Base-by-base conservation (phyloP, 2,888 invertebrate species). In the Caenorhabditis virilis region DNA sequence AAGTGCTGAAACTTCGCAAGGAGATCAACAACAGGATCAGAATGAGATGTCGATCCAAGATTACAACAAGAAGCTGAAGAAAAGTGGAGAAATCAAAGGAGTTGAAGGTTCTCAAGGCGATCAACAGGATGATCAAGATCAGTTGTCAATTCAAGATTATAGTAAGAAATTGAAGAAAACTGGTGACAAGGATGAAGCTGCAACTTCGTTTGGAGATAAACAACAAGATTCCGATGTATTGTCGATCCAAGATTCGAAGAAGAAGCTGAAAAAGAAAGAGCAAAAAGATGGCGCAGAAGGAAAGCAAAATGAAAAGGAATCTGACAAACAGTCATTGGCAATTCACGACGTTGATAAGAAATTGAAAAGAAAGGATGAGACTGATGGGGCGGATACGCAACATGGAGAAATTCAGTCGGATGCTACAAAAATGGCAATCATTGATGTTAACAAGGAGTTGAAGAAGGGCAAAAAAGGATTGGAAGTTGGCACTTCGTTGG, bases 261-360 rank as follows among this genome's bases (percentile, higher is more conserved):
- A 47, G 18, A 52, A 48, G 30, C 30, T 59, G 43, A 51, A 47
- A n/a, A 58, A 59, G 26, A 41, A 36, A 26, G 55, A 22, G 13
- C 36, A 23, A 15, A n/a, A 30, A 2, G 48, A 42, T 13, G 43
- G 35, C 6, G 42, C 33, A 7, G 54, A 63, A 22, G 6, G 27
- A 30, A 18, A n/a, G 51, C 1, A 18, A n/a, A 16, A 46, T 50
- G 13, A 48, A 48, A 16, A 11, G 25, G 15, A 13, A 35, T 1
- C 36, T n/a, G 25, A 45, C 9, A 6, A 9, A 45, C 7, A 23
- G 7, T 9, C 9, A 9, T 23, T 60, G 25, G 35, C 45, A 16
- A 39, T 54, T 45, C 45, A 41, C 9, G 45, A 60, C 15, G 4
- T 54, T 9, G 15, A 16, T n/a, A 35, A 4, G 39, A 20, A n/a